Base-by-base conservation (phyloP, 2,113 vertebrate genomes). In the mouse (Mus musculus) region DNA sequence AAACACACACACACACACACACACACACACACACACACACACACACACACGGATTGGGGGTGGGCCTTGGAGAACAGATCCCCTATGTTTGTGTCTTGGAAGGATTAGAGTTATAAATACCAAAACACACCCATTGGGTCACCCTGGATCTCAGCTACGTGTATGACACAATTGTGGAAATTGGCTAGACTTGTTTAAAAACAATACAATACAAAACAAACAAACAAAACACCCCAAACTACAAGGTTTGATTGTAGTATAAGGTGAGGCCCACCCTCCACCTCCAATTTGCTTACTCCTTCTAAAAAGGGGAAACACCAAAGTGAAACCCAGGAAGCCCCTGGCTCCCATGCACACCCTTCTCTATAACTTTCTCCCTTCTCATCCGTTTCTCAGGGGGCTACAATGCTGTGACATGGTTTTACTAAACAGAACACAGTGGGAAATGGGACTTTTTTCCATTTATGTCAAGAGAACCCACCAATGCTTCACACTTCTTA, bases 51-150 rank as follows among this genome's bases (percentile, higher is more conserved):
- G 19, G 46, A 16, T n/a, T 46, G 65, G 39, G 26, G 3, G 19
- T 28, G 19, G 17, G 17, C 10, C 1, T 4, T 20, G 54, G 69
- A 46, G n/a, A 59, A 63, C 7, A 59, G 87, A 26, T 52, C 39
- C 86, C 96, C 76, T 95, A 96, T 91, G 94, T 95, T 30, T 95
- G 97, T 2, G 19, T 85, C 93, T 82, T 14, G 16, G 95, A 91
- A 95, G 69, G 89, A 85, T 69, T 20, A 2, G 33, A 49, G 82
- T 77, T 86, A 59, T n/a, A 92, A 92, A 89, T 84, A 67, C 93
- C 65, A 22, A 90, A 69, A 92, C 92, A 78, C 56, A 94, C 76
- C 82, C 1, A 6, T 61, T 14, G 49, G 39, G 61, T 82, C 6
- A 10, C 3, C 33, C 11, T 0, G 33, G 78, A 20, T 39, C 65